Evolutionary conservation across 2,797 vertebrate genomes (phyloP).

Genomic region (Poeciliopsis infans): DNA sequence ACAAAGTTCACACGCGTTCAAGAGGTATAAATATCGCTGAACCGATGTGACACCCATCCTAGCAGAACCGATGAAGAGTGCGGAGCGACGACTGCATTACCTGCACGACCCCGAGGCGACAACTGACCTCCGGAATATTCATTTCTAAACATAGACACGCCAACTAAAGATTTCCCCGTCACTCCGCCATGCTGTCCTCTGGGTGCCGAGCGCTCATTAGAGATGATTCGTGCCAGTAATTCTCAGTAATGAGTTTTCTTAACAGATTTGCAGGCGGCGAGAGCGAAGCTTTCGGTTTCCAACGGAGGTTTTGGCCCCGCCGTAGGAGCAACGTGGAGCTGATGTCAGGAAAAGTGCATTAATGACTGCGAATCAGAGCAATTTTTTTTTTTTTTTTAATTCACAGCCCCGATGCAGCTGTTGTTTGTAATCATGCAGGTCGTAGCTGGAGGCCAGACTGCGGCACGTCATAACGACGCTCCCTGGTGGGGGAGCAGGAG

Average conservation of each 20-base stretch:
- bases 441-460: conserved; percentile 48
- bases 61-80: conserved; percentile 24
- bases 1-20: background rate
- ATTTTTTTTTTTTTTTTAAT: conserved; percentile 24
- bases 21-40: background rate
- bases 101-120: conserved; percentile 34
- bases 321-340: conserved; percentile 12
- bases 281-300: conserved; percentile 19
- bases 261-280: conserved; percentile 44
- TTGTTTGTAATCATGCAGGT: conserved; percentile 54
- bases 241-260: conserved; percentile 70
- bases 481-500: conserved; percentile 41
- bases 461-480: conserved; percentile 57
- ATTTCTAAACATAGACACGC: conserved; percentile 62
- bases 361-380: conserved; percentile 20
- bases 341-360: conserved; percentile 22
- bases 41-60: conserved; percentile 3
- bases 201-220: conserved; percentile 53
- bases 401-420: conserved; percentile 14
- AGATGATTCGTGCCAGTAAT: conserved; percentile 43
- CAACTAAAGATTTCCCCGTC: conserved; percentile 42
- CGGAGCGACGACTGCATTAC: conserved; percentile 34
- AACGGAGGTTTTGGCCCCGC: conserved; percentile 17
- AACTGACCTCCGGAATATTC: conserved; percentile 52
- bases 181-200: conserved; percentile 51